Evolutionary conservation across 2,888 invertebrate species (phyloP).

Genomic region (Acleris emargana): DNA sequence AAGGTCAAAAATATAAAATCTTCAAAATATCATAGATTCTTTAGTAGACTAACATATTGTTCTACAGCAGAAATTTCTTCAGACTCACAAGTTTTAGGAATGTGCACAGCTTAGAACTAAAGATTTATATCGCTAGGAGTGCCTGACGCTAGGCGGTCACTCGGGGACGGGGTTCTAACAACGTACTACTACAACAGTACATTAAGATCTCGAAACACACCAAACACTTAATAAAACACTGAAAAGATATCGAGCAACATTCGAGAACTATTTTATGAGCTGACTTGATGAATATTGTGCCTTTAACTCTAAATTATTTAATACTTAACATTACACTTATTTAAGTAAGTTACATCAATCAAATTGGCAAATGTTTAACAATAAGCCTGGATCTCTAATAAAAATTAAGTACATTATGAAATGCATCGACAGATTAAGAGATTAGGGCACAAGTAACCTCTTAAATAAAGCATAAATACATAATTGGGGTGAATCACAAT

Average conservation of each 20-base stretch:
- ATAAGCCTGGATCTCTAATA: slow-evolving; percentile 40
- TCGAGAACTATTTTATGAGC: slow-evolving; percentile 74
- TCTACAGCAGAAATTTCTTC: slow-evolving; percentile 79
- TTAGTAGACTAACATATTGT: slow-evolving; percentile 71
- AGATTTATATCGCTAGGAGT: slow-evolving; percentile 58
- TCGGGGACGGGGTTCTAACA: slow-evolving; percentile 59
- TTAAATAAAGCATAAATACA: slow-evolving; percentile 43
- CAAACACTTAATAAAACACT: slow-evolving; percentile 63
- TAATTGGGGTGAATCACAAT: not conserved
- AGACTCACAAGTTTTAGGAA: slow-evolving; percentile 79
- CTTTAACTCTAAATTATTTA: slow-evolving; percentile 58
- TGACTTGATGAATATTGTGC: slow-evolving; percentile 83
- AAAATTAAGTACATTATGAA: slow-evolving; percentile 44
- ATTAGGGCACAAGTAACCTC: slow-evolving; percentile 67
- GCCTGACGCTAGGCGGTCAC: slow-evolving; percentile 61
- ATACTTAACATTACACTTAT: slow-evolving; percentile 52
- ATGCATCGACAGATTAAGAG: slow-evolving; percentile 42
- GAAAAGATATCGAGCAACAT: slow-evolving; percentile 72
- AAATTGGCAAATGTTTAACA: slow-evolving; percentile 56
- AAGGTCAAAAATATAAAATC: slow-evolving; percentile 80
- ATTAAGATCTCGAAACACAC: slow-evolving; percentile 60
- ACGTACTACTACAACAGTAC: slow-evolving; percentile 49
- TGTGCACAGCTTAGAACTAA: slow-evolving; percentile 79
- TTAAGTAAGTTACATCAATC: slow-evolving; percentile 43
- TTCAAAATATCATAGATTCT: slow-evolving; percentile 76